Percentiles rank a stretch among this genome's conserved stretches.
Conservation (phyloP, 2,888 invertebrate species). For the Bruchidius siliquastri region DNA sequence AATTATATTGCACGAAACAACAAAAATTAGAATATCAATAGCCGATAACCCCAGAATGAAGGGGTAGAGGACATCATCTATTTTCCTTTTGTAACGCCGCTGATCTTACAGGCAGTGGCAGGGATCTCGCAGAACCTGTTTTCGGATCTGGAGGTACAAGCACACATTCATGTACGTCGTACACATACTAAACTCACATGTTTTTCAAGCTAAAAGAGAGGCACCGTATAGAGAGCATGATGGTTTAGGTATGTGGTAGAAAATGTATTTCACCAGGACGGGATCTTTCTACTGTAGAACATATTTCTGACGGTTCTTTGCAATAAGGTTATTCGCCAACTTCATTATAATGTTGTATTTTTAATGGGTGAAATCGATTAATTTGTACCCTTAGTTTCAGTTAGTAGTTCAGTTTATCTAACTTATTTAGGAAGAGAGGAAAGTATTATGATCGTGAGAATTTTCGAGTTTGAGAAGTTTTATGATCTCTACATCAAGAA, state of each 20-base stretch:
- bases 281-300: neutral
- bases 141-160: slow-evolving; percentile 22
- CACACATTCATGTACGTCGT: slow-evolving; percentile 4
- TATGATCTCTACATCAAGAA: too few species aligned
- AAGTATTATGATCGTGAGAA: too few species aligned
- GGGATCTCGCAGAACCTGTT: slow-evolving; percentile 45
- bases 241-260: neutral
- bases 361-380: too few species aligned
- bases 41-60: neutral
- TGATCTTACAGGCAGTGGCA: neutral
- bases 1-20: too few species aligned
- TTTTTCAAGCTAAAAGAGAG: neutral
- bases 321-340: too few species aligned
- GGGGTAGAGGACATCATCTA: neutral
- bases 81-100: neutral
- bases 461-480: too few species aligned
- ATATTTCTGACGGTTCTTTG: too few species aligned
- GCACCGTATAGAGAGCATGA: neutral
- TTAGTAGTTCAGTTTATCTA: too few species aligned
- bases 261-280: neutral
- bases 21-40: neutral
- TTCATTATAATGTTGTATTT: too few species aligned
- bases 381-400: too few species aligned
- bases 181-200: neutral
- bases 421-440: too few species aligned